Evolutionary conservation across 2,797 vertebrate genomes (phyloP).

Genomic region (Coendou prehensilis): DNA sequence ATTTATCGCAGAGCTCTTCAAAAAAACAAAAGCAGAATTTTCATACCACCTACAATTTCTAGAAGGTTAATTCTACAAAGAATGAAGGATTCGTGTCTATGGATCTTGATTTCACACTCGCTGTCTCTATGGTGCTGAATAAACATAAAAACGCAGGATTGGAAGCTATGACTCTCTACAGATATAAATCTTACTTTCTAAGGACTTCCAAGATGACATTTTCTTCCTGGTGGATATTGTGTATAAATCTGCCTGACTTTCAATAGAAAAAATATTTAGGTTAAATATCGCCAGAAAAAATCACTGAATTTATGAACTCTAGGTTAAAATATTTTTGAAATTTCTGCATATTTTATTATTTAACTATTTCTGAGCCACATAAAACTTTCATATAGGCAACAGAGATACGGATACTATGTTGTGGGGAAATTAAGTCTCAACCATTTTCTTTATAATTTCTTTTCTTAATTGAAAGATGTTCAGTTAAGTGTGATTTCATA

Average conservation of each 20-base stretch:
- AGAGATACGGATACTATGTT: not conserved
- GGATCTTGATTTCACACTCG: not conserved
- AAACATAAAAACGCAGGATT: conserved; percentile 52
- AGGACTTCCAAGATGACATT: conserved; percentile 11
- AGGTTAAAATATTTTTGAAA: not conserved
- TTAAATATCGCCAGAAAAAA: not conserved
- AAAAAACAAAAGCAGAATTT: not conserved
- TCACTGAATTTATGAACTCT: conserved; percentile 23
- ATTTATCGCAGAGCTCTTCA: not conserved
- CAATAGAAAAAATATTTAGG: not conserved
- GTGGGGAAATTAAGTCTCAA: not conserved
- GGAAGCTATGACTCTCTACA: not conserved
- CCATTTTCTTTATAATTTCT: not conserved
- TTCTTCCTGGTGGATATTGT: not conserved
- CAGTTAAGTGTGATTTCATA: not conserved
- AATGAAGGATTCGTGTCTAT: not conserved
- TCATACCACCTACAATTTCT: not conserved
- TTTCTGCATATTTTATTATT: not conserved
- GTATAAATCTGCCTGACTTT: conserved; percentile 45
- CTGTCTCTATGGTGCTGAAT: not conserved
- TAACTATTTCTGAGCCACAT: not conserved
- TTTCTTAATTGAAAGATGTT: not conserved
- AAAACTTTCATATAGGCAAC: not conserved
- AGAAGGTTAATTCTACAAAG: conserved; percentile 16
- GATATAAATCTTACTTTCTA: conserved; percentile 27